Conservation (phyloP, 2,888 invertebrate species). For the Ditylenchus weischeri region DNA sequence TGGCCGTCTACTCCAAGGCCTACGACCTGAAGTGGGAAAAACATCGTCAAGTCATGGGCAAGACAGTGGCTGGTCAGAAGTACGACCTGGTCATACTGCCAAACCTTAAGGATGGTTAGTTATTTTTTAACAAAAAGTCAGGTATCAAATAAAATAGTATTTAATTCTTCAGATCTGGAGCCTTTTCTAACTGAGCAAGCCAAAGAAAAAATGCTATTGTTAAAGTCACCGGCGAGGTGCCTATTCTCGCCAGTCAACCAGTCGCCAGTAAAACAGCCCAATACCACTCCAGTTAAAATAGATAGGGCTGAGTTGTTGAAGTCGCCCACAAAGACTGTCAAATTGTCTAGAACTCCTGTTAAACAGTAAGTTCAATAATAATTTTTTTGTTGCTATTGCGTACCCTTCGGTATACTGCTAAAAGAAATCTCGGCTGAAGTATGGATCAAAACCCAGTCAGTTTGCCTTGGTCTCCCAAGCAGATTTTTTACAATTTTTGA, state of each 20-base stretch:
- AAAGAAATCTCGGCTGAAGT: too few relatives aligned
- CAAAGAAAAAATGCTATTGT: not conserved
- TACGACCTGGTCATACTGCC: slow-evolving; percentile 2
- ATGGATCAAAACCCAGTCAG: too few relatives aligned
- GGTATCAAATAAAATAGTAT: not conserved
- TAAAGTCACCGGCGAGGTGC: not conserved
- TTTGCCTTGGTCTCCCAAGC: too few relatives aligned
- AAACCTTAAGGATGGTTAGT: slow-evolving; percentile 1
- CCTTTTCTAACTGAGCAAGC: not conserved
- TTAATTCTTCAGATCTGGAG: not conserved
- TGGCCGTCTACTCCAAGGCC: slow-evolving; percentile 7
- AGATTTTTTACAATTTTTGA: too few relatives aligned
- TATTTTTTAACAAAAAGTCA: not conserved
- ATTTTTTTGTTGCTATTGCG: too few relatives aligned
- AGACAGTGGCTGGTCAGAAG: not conserved
- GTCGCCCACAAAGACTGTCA: too few relatives aligned
- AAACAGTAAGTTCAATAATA: too few relatives aligned
- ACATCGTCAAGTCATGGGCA: slow-evolving; percentile 1
- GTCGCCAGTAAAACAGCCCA: not conserved
- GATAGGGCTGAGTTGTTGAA: too few relatives aligned
- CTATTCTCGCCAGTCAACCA: not conserved
- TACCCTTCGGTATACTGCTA: too few relatives aligned
- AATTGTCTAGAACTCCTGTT: too few relatives aligned
- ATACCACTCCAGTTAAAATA: too few relatives aligned
- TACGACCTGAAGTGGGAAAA: slow-evolving; percentile 14